A percentile compares a stretch with the other conserved stretches of the same genome.
These are phyloP conservation scores for Eupleurogrammus muticus DNA, from an alignment of 2,797 vertebrate species.

Conservation along the genomic window DNA sequence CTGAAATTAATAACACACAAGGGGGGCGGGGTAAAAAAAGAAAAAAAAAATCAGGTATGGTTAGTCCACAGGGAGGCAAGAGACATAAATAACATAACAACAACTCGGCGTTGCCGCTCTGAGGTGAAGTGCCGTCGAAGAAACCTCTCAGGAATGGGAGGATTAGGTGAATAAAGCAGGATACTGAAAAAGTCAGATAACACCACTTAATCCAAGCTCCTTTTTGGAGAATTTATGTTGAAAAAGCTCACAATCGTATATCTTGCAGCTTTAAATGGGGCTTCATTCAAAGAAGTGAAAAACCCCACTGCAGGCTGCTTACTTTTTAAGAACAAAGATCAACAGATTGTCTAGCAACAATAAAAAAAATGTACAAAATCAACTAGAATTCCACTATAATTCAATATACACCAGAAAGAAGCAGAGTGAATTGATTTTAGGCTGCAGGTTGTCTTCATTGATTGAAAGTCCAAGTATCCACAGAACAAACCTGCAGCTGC, in stretches of 20 bases:
- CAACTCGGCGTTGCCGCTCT: constrained; percentile 8
- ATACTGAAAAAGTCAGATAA: neutral
- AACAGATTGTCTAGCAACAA: neutral
- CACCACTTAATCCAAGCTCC: neutral
- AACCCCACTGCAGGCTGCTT: neutral
- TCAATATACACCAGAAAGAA: neutral
- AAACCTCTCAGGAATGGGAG: neutral
- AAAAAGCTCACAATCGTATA: neutral
- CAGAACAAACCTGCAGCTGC: neutral
- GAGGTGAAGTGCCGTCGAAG: neutral
- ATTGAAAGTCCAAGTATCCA: neutral
- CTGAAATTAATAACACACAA: constrained; percentile 72
- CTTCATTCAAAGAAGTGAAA: neutral
- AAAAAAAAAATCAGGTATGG: constrained; percentile 36
- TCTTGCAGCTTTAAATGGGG: neutral
- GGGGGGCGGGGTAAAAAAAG: constrained; percentile 10
- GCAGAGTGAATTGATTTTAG: neutral
- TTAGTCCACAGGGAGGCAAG: constrained; percentile 12
- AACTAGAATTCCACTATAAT: neutral
- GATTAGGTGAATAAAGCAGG: neutral
- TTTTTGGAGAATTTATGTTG: neutral
- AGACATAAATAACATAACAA: constrained; percentile 25
- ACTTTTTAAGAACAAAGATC: neutral
- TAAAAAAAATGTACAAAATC: neutral
- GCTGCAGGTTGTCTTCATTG: neutral